Evolutionary conservation across 2,888 invertebrate species (phyloP).

Genomic region (Orthosia gracilis): DNA sequence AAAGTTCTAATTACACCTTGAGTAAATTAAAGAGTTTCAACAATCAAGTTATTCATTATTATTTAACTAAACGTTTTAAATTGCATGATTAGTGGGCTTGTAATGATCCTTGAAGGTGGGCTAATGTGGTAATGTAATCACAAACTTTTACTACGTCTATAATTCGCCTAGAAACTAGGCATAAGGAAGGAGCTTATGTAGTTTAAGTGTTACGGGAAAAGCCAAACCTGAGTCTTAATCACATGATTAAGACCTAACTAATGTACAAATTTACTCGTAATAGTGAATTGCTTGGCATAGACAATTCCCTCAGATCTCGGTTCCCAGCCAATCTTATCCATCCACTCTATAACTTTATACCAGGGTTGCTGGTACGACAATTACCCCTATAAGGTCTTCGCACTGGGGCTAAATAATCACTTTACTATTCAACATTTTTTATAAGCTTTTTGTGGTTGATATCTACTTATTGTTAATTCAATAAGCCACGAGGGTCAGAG

Average conservation of each 20-base stretch:
- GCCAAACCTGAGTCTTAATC: neutral
- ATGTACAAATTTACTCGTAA: neutral
- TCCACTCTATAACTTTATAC: too few species aligned
- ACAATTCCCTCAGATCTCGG: neutral
- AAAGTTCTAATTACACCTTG: constrained; percentile 31
- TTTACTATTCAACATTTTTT: neutral
- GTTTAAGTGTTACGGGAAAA: neutral
- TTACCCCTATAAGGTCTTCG: too few species aligned
- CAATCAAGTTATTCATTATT: constrained; percentile 30
- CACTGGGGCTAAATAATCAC: neutral
- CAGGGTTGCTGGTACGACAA: too few species aligned
- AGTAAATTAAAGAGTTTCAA: constrained; percentile 30
- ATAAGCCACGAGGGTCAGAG: constrained; percentile 35
- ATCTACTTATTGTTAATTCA: constrained; percentile 28
- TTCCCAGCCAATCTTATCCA: neutral
- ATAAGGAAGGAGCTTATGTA: neutral
- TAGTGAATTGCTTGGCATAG: neutral
- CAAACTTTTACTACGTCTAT: neutral
- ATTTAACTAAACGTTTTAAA: constrained; percentile 32
- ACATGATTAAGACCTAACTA: neutral
- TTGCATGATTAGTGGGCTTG: constrained; percentile 29
- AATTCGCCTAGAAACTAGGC: neutral
- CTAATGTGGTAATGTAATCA: constrained; percentile 17
- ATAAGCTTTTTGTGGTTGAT: neutral
- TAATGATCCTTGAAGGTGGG: constrained; percentile 20